Base-by-base conservation (phyloP, 2,113 vertebrate genomes). In the Emberiza fucata region DNA sequence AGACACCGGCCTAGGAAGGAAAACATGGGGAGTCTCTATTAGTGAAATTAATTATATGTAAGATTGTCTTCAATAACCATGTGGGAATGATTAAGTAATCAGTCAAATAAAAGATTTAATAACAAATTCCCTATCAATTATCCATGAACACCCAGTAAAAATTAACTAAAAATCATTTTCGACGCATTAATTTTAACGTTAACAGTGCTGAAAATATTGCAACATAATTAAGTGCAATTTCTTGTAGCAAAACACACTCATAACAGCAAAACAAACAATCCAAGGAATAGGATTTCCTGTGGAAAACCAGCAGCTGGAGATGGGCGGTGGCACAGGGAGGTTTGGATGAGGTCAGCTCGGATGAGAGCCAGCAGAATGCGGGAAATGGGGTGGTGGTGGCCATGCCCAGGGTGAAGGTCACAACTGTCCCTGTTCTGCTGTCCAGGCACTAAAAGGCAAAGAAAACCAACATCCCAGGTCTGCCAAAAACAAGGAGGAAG, bases 41-140 rank as follows among this genome's bases (percentile, higher is more conserved):
- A 97, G 80, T 88, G 95, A 97, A 97, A 96, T 97, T 97, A 97
- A 97, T 97, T 97, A 97, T 95, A 97, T 96, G 89, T 96, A 94
- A 94, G 93, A 96, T 97, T 96, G 92, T 97, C 96, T 97, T 94
- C 97, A 96, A 92, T 97, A 96, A 96, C 90, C 96, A 95, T 87
- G 91, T 96, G 95, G 97, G 92, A 96, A 96, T 95, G 90, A 97
- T 97, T 97, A 97, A 96, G 95, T 97, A 97, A 96, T 97, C 94
- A 94, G 80, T 97, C 84, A 96, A 96, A 97, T 96, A 97, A 96
- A 97, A 94, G 95, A 92, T 97, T 95, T 96, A 96, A 96, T 96
- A 97, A 97, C 90, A 97, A 96, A 94, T 94, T 94, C 94, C 90
- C 92, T 91, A 96, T 97, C 95, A 97, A 95, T 96, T 96, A 96